Evolutionary conservation across 2,888 invertebrate genomes (phyloP).

Genomic region (Drosophila fungiperda): DNA sequence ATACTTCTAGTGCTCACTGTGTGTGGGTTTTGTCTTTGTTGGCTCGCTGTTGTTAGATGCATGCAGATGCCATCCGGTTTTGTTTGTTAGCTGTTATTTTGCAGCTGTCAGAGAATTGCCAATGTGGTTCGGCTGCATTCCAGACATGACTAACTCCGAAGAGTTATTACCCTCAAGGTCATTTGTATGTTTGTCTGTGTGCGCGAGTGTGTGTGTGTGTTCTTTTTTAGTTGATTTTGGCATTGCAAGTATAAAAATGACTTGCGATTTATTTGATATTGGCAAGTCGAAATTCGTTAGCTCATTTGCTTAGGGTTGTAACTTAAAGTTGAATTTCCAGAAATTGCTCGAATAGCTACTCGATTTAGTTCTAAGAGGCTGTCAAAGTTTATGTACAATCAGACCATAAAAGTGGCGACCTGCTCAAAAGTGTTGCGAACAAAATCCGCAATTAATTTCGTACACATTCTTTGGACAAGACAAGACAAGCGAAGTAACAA

Average conservation of each 20-base stretch:
- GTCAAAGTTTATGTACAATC: conserved; percentile 10
- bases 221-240: conserved; percentile 27
- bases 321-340: background rate
- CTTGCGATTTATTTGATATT: conserved; percentile 40
- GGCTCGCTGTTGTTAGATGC: conserved; percentile 49
- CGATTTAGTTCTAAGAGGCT: conserved; percentile 18
- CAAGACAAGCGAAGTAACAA: conserved; percentile 3
- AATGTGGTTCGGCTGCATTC: conserved; percentile 77
- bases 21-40: conserved; percentile 32
- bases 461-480: conserved; percentile 13
- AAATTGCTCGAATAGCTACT: background rate
- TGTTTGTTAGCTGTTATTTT: conserved; percentile 37
- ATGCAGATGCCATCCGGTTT: conserved; percentile 78
- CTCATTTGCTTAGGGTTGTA: conserved; percentile 15
- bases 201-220: conserved; percentile 15
- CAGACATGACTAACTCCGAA: conserved; percentile 71
- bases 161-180: conserved; percentile 81
- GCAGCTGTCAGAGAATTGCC: conserved; percentile 57
- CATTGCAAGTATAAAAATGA: conserved; percentile 37
- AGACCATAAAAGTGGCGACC: background rate
- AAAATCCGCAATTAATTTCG: conserved; percentile 46
- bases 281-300: conserved; percentile 22
- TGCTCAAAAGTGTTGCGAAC: conserved; percentile 11
- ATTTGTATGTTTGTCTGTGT: conserved; percentile 30
- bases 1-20: conserved; percentile 34